A percentile compares a stretch with the other conserved stretches of the same genome.
Evolutionary conservation across 1,140 invertebrate genomes (phyloP).

Genomic region (Neotoxoptera formosana): DNA sequence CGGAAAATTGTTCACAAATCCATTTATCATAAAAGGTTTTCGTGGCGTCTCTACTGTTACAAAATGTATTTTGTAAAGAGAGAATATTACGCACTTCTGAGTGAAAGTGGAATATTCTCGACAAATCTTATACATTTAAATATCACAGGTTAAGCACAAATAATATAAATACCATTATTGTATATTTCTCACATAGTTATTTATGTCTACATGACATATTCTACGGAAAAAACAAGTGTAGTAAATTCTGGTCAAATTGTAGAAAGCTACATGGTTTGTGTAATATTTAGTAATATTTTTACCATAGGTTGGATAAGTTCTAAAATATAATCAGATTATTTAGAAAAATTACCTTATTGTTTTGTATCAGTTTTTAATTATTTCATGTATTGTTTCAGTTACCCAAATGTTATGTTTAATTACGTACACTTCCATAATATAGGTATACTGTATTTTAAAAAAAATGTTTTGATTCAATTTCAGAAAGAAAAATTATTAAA

Average conservation of each 20-base stretch:
- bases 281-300: background rate
- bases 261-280: background rate
- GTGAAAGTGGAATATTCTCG: background rate
- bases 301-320: background rate
- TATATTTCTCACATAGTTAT: background rate
- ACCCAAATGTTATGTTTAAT: too few relatives aligned
- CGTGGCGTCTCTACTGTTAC: background rate
- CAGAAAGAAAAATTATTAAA: too few relatives aligned
- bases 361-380: background rate
- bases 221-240: background rate
- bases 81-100: background rate
- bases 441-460: too few relatives aligned
- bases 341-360: background rate
- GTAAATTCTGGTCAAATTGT: background rate
- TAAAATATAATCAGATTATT: background rate
- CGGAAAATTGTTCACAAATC: background rate
- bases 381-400: too few relatives aligned
- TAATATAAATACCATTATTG: background rate
- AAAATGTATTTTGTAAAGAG: background rate
- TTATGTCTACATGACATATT: background rate
- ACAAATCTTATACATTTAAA: background rate
- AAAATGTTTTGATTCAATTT: too few relatives aligned
- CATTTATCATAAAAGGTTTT: slow-evolving; percentile 1
- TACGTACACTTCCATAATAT: too few relatives aligned
- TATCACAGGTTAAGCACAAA: background rate